Base-by-base conservation (phyloP, 2,888 invertebrate species). In the Limnephilus rhombicus region DNA sequence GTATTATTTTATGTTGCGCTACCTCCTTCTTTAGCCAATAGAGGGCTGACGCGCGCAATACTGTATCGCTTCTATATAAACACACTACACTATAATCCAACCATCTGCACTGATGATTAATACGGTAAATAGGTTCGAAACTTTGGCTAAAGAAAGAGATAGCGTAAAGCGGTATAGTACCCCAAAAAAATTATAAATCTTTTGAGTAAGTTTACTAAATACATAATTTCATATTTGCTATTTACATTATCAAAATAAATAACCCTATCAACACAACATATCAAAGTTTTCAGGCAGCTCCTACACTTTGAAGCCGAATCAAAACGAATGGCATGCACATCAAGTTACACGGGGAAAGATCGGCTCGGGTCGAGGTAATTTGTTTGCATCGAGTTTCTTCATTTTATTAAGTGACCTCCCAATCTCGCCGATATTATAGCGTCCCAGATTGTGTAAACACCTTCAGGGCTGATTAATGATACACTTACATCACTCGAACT, bases 371-470 rank as follows among this genome's bases (percentile, higher is more conserved):
- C 80, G n/a, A 80, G 89, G 89, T 89, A 89, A 89, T 89, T 89
- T 89, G 89, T 89, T 89, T 80, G 89, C 89, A 80, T 80, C 31
- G 89, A 89, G 89, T 89, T 89, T 80, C 89, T 13, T 89, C 89
- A 80, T 37, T 68, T 80, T 89, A 89, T 89, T 89, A 80, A 89
- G 89, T 31, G 80, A 13, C 86, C 37, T 53, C 29, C 86, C 45
- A 86, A 86, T 45, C 49, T 86, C 18, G n/a, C 31, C 49, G 85
- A 86, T 86, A 86, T 86, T 86, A 29, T 86, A 49, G 45, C 86
- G 1, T 31, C 82, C 34, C 13, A 31, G 31, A 82, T 41, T 37
- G 37, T 41, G 85, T n/a, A 85, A 85, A 85, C 85, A 85, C n/a
- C 41, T 86, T 49, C 86, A 86, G 86, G 86, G 3, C 86, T 86